Conservation (phyloP, 2,888 invertebrate species). For the Ptilodon capucinus region DNA sequence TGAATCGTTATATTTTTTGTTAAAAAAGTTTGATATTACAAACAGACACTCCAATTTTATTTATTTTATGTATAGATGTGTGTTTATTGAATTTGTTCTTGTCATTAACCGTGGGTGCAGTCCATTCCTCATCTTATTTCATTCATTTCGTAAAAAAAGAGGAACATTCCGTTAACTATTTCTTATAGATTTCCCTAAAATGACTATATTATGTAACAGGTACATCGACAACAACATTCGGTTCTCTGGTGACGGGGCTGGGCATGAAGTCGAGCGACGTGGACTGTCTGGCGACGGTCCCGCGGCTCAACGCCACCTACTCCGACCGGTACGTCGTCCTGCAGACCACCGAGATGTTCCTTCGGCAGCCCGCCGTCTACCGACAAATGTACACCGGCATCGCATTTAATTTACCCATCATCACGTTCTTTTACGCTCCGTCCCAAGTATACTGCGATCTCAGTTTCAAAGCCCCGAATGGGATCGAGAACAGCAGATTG, state of each 20-base stretch:
- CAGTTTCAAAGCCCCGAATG: not conserved
- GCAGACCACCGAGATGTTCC: constrained; percentile 1
- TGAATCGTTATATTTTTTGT: too few species aligned
- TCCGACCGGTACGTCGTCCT: constrained; percentile 3
- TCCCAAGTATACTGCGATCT: constrained; percentile 8
- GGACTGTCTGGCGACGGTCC: constrained; percentile 24
- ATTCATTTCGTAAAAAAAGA: too few species aligned
- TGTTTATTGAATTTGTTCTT: too few species aligned
- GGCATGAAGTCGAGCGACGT: constrained; percentile 27
- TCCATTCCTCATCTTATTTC: too few species aligned
- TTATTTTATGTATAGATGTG: too few species aligned
- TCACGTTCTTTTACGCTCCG: constrained; percentile 8
- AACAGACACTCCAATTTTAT: too few species aligned
- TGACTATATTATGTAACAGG: too few species aligned
- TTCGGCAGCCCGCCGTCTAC: constrained; percentile 1
- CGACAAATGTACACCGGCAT: not conserved
- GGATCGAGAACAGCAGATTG: constrained; percentile 1
- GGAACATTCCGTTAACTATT: too few species aligned
- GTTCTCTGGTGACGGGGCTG: constrained; percentile 30
- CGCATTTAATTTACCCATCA: constrained; percentile 1
- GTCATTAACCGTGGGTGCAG: too few species aligned
- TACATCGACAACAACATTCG: too few species aligned
- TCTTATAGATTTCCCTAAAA: too few species aligned
- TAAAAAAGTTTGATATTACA: too few species aligned
- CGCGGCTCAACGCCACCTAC: constrained; percentile 6